These are phyloP conservation scores for Burhinus oedicnemus DNA, from an alignment of 2,113 vertebrate genomes.

Conservation along the genomic window DNA sequence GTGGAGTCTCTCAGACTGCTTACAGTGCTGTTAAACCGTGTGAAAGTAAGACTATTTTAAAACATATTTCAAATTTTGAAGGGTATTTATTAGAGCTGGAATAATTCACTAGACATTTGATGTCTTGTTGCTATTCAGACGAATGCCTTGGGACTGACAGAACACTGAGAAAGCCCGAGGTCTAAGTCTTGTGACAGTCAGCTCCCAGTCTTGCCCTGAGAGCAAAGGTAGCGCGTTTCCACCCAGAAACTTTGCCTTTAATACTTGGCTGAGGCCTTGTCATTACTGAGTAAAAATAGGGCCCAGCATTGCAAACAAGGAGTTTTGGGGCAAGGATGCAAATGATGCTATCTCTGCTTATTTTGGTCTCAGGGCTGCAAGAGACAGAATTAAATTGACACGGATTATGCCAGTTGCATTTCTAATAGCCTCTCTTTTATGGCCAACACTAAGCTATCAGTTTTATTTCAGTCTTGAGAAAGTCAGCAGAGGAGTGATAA, in stretches of 20 bases:
- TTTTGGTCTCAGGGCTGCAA: background rate
- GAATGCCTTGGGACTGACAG: background rate
- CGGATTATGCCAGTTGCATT: background rate
- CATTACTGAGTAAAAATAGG: background rate
- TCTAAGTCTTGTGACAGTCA: background rate
- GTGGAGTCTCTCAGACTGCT: constrained; percentile 79
- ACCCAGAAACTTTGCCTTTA: background rate
- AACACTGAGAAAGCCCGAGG: background rate
- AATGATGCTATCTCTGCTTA: background rate
- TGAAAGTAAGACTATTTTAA: constrained; percentile 76
- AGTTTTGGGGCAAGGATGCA: background rate
- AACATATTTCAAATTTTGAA: constrained; percentile 26
- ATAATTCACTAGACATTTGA: background rate
- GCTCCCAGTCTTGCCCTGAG: background rate
- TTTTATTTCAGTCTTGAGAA: background rate
- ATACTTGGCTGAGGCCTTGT: background rate
- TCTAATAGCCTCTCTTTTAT: background rate
- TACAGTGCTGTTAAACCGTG: constrained; percentile 75
- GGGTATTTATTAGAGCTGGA: background rate
- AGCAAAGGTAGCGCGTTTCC: background rate
- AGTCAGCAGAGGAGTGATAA: background rate
- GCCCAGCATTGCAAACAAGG: background rate
- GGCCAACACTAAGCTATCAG: background rate
- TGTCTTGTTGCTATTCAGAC: background rate
- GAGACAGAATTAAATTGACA: background rate